Conservation (phyloP, 1,140 invertebrate genomes). For the Pygmarrhopalites habei region DNA sequence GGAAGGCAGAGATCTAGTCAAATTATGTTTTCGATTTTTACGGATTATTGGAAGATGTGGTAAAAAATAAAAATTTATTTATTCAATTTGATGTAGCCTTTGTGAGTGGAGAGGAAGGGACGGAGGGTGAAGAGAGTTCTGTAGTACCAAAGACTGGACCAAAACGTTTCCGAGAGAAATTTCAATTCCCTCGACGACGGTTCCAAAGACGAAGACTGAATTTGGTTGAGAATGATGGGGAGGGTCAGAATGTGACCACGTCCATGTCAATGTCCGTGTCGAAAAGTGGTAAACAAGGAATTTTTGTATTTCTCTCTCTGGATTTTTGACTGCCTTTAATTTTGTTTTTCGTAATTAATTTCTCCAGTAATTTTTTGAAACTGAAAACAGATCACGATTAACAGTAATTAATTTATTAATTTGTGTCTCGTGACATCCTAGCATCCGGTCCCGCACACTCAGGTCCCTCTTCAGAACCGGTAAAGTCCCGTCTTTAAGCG, state of each 20-base stretch:
- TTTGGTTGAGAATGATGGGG: neutral
- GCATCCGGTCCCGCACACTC: neutral
- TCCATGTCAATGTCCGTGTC: slow-evolving; percentile 7
- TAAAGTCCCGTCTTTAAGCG: no score
- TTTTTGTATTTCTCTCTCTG: neutral
- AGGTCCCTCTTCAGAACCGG: no score
- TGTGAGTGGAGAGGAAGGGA: no score
- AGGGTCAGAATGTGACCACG: neutral
- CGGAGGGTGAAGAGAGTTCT: neutral
- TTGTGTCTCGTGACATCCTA: neutral
- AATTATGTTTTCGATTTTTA: no score
- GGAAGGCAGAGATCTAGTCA: no score
- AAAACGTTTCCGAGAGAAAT: neutral
- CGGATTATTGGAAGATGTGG: no score
- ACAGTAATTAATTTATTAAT: neutral
- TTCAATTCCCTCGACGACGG: neutral
- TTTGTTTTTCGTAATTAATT: neutral
- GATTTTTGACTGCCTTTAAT: neutral
- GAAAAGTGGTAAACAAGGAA: neutral
- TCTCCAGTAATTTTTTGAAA: neutral
- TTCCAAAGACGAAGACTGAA: neutral
- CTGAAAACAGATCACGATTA: neutral
- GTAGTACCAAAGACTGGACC: neutral
- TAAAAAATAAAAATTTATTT: no score
- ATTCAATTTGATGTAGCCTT: no score